Evolutionary conservation across 2,113 vertebrate species (phyloP).

Genomic region (Catharus bicknelli): DNA sequence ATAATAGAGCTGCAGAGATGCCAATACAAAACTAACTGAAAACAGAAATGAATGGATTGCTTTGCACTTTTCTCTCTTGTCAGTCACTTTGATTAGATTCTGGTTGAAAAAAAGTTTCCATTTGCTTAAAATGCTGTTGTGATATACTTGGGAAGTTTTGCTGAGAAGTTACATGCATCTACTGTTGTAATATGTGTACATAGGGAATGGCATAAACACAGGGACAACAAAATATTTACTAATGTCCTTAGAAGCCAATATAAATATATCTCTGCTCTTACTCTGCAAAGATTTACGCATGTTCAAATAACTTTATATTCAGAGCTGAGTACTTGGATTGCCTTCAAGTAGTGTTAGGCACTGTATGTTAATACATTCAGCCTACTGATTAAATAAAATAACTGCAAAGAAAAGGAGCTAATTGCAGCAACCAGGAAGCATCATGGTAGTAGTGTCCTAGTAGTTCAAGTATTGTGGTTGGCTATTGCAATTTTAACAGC

Average conservation of each 20-base stretch:
- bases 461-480: background rate
- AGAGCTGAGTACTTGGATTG: conserved; percentile 34
- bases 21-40: background rate
- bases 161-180: background rate
- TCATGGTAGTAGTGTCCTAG: background rate
- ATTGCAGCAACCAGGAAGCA: conserved; percentile 10
- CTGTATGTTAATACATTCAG: conserved; percentile 52
- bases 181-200: conserved; percentile 24
- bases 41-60: background rate
- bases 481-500: conserved; percentile 5
- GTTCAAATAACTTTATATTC: conserved; percentile 33
- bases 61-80: background rate
- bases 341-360: conserved; percentile 44
- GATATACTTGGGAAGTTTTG: background rate
- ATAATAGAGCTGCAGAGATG: background rate
- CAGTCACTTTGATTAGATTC: background rate
- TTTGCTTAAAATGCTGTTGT: background rate
- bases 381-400: conserved; percentile 41
- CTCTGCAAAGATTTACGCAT: conserved; percentile 19
- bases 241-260: conserved; percentile 41
- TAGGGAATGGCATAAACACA: conserved; percentile 3
- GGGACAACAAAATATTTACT: conserved; percentile 56
- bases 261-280: conserved; percentile 39
- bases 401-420: background rate
- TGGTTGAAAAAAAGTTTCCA: background rate